phyloP scores from a whole-genome alignment of 2,113 vertebrate species.

The Charina bottae region DNA sequence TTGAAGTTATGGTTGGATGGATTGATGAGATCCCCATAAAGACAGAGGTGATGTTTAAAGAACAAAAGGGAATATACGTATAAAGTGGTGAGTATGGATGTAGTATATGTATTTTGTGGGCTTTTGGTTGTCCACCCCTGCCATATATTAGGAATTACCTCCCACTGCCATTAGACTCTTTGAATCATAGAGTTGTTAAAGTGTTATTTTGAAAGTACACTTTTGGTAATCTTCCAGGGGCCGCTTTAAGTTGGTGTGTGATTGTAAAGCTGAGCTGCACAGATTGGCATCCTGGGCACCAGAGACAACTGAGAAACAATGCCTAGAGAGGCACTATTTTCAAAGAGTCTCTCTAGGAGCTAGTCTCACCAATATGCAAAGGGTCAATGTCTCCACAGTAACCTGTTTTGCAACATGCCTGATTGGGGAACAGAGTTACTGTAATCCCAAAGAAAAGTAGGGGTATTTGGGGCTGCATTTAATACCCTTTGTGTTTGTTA shows the following conservation, averaged over 20 bases:
- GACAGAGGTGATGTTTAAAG: neutral
- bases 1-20: neutral
- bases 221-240: neutral
- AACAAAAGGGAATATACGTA: no score
- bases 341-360: neutral
- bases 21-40: neutral
- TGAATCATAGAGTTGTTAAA: neutral
- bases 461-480: neutral
- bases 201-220: neutral
- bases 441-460: neutral
- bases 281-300: neutral
- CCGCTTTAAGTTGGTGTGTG: neutral
- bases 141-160: neutral
- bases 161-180: neutral
- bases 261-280: neutral
- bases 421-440: neutral
- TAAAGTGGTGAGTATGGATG: neutral
- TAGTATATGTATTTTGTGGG: neutral
- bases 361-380: neutral
- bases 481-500: neutral
- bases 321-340: neutral
- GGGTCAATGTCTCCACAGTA: neutral
- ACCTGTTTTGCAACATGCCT: neutral
- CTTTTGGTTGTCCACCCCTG: neutral
- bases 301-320: neutral